Evolutionary conservation across 2,797 vertebrate species (phyloP).

Genomic region (Cichlasoma orientale): DNA sequence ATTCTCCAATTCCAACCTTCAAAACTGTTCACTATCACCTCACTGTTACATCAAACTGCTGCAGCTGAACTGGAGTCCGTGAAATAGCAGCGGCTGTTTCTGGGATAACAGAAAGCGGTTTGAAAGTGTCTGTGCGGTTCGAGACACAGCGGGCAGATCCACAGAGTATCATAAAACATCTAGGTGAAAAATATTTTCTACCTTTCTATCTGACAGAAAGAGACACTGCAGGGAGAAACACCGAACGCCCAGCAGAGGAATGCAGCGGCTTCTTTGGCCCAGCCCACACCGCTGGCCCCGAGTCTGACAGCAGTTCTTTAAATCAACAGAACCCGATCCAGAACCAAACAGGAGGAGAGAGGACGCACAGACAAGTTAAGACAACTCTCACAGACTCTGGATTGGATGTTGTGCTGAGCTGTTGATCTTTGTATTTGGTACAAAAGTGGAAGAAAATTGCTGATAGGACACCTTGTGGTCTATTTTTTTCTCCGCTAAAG

Average conservation of each 20-base stretch:
- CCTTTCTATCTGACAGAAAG: conserved; percentile 49
- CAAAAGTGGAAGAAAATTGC: conserved; percentile 39
- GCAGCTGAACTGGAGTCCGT: not conserved
- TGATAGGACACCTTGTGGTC: conserved; percentile 47
- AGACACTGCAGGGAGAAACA: conserved; percentile 44
- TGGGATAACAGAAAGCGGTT: not conserved
- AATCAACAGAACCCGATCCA: conserved; percentile 74
- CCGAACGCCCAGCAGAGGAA: conserved; percentile 75
- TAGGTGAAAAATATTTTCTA: conserved; percentile 29
- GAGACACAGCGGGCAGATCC: not conserved
- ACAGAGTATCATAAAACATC: conserved; percentile 15
- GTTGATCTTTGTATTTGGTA: not conserved
- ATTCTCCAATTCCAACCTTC: not conserved
- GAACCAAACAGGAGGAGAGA: conserved; percentile 55
- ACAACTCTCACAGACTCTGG: conserved; percentile 48
- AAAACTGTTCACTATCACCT: not conserved
- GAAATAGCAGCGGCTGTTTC: not conserved
- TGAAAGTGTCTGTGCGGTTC: not conserved
- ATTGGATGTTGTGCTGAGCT: conserved; percentile 50
- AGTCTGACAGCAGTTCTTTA: conserved; percentile 61
- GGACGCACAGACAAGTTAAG: conserved; percentile 57
- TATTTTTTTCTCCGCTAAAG: conserved; percentile 30
- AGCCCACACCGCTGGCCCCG: conserved; percentile 60
- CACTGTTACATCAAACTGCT: not conserved
- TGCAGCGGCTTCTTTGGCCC: conserved; percentile 68